A percentile compares a stretch with the other conserved stretches of the same genome.
These are phyloP conservation scores for Phyllotreta striolata DNA, from an alignment of 2,888 invertebrate species.

Conservation along the genomic window DNA sequence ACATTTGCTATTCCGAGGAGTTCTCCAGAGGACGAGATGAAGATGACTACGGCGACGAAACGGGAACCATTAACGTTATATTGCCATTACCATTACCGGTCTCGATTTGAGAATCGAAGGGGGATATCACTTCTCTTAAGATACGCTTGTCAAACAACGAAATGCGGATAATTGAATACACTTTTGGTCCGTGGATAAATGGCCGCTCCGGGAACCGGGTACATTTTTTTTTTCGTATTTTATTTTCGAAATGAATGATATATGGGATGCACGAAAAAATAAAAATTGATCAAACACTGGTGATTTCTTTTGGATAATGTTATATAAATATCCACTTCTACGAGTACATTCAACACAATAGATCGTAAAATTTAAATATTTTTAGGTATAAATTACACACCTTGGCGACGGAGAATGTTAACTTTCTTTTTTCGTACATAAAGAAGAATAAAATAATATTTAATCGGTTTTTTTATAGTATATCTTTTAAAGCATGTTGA, in stretches of 20 bases:
- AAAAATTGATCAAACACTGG: too few species aligned
- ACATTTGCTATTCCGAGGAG: conserved; percentile 5
- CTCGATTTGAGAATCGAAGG: conserved; percentile 17
- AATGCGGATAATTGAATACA: conserved; percentile 17
- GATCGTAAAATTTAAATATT: too few species aligned
- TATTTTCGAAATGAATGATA: too few species aligned
- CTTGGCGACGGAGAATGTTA: neutral
- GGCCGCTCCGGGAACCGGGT: neutral
- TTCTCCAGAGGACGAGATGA: conserved; percentile 12
- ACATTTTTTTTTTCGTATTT: too few species aligned
- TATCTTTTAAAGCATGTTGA: neutral
- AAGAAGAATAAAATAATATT: conserved; percentile 3
- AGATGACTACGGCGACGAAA: conserved; percentile 19
- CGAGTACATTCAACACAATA: too few species aligned
- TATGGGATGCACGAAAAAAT: too few species aligned
- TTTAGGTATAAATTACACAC: too few species aligned
- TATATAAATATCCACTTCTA: too few species aligned
- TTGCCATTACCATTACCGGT: conserved; percentile 20
- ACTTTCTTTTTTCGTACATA: conserved; percentile 3
- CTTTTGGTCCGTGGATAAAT: conserved; percentile 14
- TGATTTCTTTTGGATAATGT: too few species aligned
- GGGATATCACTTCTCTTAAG: conserved; percentile 16
- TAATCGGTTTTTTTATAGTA: neutral
- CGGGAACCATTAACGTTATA: conserved; percentile 18
- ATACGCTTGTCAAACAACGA: conserved; percentile 20